Conservation (phyloP, 2,113 vertebrate species). For the Saguinus imperator region DNA sequence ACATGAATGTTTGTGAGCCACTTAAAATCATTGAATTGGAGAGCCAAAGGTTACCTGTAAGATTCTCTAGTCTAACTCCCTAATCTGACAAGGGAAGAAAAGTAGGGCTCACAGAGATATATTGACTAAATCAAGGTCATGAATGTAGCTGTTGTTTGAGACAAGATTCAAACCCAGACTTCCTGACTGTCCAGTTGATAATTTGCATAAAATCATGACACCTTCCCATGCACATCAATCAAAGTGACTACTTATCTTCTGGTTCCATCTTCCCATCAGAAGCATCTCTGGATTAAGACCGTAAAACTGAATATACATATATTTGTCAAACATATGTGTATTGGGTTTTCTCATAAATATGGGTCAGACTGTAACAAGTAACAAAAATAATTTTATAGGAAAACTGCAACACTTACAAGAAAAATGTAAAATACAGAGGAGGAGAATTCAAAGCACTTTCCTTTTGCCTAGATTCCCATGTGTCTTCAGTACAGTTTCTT, state of each 20-base stretch:
- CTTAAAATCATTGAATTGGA: conserved; percentile 35
- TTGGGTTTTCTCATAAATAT: neutral
- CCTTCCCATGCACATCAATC: neutral
- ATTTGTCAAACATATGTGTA: neutral
- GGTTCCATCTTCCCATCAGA: neutral
- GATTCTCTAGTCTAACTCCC: neutral
- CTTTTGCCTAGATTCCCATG: neutral
- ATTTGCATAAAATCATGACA: neutral
- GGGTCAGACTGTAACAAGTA: neutral
- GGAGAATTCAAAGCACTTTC: neutral
- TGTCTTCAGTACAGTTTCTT: neutral
- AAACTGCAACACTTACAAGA: neutral
- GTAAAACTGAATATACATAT: neutral
- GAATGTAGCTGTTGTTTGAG: neutral
- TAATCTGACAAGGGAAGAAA: neutral
- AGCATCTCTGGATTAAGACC: neutral
- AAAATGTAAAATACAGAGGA: neutral
- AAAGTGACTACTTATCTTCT: neutral
- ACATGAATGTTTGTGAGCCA: neutral
- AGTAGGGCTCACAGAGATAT: neutral
- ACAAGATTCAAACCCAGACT: conserved; percentile 9
- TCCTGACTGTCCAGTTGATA: neutral
- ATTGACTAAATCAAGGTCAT: neutral
- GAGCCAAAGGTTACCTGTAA: neutral
- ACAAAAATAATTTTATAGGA: neutral